phyloP scores from a whole-genome alignment of 2,888 invertebrate species.

The Malthinus flaveolus region DNA sequence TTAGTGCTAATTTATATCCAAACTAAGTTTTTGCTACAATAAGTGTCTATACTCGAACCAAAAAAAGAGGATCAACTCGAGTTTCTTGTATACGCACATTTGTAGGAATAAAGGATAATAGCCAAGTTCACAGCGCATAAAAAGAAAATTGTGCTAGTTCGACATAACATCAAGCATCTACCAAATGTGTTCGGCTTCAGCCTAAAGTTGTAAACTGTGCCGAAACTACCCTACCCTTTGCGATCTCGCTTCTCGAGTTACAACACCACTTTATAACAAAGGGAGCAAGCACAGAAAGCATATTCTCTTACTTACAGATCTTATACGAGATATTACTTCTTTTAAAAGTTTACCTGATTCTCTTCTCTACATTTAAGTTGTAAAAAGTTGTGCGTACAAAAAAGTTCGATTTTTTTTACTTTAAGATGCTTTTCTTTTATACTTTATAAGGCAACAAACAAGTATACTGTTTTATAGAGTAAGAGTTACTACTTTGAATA shows the following conservation, averaged over 20 bases:
- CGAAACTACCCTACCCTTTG: conserved; percentile 19
- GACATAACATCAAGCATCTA: conserved; percentile 16
- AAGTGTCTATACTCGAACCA: conserved; percentile 4
- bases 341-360: conserved; percentile 12
- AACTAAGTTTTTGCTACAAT: conserved; percentile 5
- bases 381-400: neutral
- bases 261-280: conserved; percentile 11
- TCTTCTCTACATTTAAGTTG: neutral
- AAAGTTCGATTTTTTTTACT: too few relatives aligned
- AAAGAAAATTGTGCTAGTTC: conserved; percentile 21
- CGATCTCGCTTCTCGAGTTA: conserved; percentile 17
- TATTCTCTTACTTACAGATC: conserved; percentile 17
- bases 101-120: conserved; percentile 20
- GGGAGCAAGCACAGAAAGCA: conserved; percentile 15
- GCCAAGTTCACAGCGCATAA: conserved; percentile 18
- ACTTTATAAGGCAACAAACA: too few relatives aligned
- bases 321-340: conserved; percentile 12
- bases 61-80: conserved; percentile 15
- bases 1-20: neutral
- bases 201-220: conserved; percentile 33
- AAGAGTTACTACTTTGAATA: too few relatives aligned
- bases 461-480: too few relatives aligned
- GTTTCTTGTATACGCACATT: conserved; percentile 5
- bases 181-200: conserved; percentile 29
- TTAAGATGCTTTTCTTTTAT: too few relatives aligned